A percentile compares a stretch with the other conserved stretches of the same genome.
Conservation (phyloP, 2,888 invertebrate species). For the Dolichopus griseipennis region DNA sequence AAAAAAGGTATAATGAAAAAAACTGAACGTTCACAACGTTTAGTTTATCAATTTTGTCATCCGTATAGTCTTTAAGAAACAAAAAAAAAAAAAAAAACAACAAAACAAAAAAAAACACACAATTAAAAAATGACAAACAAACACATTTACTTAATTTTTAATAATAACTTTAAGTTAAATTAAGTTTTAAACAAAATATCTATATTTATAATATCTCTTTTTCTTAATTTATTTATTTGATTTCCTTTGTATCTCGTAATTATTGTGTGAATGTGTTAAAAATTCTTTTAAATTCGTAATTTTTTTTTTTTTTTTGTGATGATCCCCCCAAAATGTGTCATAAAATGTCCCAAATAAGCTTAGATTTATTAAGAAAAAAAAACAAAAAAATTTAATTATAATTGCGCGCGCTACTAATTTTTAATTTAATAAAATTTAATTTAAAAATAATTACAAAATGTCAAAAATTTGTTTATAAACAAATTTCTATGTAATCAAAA, state of each 20-base stretch:
- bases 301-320: constrained; percentile 7
- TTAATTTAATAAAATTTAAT: background rate
- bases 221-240: constrained; percentile 24
- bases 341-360: constrained; percentile 3
- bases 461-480: background rate
- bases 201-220: constrained; percentile 19
- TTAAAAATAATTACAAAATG: background rate
- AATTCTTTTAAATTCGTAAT: background rate
- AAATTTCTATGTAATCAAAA: background rate
- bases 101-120: background rate
- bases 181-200: constrained; percentile 8
- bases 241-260: constrained; percentile 14
- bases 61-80: constrained; percentile 69
- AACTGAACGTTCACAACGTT: constrained; percentile 92
- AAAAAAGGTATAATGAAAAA: constrained; percentile 99
- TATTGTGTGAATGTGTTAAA: background rate
- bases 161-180: constrained; percentile 12
- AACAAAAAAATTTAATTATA: background rate
- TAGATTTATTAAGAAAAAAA: background rate
- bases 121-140: constrained; percentile 5
- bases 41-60: constrained; percentile 98
- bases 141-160: constrained; percentile 22
- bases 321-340: background rate
- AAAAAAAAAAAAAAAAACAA: too few relatives aligned
- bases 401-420: constrained; percentile 8